These are phyloP conservation scores for Emydocephalus ijimae DNA, from an alignment of 2,113 vertebrate genomes.

Conservation along the genomic window DNA sequence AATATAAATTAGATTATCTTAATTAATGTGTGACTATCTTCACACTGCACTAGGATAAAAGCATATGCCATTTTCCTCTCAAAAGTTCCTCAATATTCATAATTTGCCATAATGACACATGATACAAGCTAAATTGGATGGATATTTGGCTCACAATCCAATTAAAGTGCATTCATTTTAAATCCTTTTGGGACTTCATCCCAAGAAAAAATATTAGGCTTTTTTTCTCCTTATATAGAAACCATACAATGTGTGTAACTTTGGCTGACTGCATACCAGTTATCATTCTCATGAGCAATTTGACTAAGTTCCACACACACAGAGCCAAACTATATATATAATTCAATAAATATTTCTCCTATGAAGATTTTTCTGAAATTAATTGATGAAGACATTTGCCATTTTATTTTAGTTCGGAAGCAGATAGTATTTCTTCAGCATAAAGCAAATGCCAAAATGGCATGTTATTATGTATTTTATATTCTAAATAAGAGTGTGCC, in stretches of 20 bases:
- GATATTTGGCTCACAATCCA: background rate
- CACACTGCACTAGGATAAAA: background rate
- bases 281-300: background rate
- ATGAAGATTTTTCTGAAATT: background rate
- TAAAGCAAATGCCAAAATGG: background rate
- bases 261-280: background rate
- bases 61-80: background rate
- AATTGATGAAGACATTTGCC: background rate
- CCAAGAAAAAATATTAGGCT: background rate
- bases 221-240: background rate
- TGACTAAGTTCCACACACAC: background rate
- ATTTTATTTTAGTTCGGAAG: background rate
- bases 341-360: background rate
- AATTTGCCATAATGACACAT: background rate
- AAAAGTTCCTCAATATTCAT: background rate
- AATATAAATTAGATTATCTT: background rate
- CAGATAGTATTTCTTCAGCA: background rate
- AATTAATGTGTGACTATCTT: background rate
- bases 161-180: background rate
- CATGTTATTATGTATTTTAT: background rate
- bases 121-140: background rate
- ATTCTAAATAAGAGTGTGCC: background rate
- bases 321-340: background rate
- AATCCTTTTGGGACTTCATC: background rate
- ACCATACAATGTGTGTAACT: background rate